Evolutionary conservation across 2,888 invertebrate genomes (phyloP).

Genomic region (Drosophila formosana): DNA sequence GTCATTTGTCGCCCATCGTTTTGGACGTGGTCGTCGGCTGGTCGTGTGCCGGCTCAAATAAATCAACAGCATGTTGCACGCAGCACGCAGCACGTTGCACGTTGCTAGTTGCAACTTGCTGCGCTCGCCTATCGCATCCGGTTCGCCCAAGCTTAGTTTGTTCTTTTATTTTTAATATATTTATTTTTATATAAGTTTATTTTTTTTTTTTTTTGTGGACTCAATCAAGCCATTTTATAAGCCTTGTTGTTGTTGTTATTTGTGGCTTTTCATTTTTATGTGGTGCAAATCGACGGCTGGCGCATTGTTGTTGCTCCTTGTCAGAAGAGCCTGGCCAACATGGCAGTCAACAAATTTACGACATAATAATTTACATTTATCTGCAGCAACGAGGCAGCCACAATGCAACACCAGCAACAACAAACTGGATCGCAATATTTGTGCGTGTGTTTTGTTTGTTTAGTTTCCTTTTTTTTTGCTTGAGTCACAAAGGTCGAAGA

Average conservation of each 20-base stretch:
- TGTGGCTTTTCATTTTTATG: constrained; percentile 37
- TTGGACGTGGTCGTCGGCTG: constrained; percentile 68
- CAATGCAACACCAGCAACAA: constrained; percentile 46
- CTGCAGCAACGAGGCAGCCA: constrained; percentile 82
- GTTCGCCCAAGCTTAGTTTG: constrained; percentile 67
- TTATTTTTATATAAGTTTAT: constrained; percentile 1
- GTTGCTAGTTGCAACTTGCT: constrained; percentile 24
- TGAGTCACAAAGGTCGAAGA: constrained; percentile 17
- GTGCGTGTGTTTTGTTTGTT: constrained; percentile 47
- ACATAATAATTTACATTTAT: constrained; percentile 85
- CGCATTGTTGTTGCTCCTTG: constrained; percentile 67
- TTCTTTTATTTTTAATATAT: constrained; percentile 24
- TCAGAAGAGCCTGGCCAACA: constrained; percentile 67
- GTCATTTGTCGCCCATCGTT: constrained; percentile 52
- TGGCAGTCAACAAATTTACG: constrained; percentile 82
- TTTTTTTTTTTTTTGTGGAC: constrained; percentile 29
- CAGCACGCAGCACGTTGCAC: constrained; percentile 14
- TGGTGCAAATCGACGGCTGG: constrained; percentile 57
- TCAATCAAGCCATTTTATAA: constrained; percentile 79
- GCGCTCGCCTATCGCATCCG: constrained; percentile 72
- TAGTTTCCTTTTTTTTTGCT: neutral
- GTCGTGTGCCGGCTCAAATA: constrained; percentile 76
- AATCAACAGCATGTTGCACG: constrained; percentile 60
- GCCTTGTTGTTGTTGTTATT: constrained; percentile 39
- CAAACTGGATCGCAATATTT: constrained; percentile 63